phyloP scores from a whole-genome alignment of 92 coral and sea anemone genomes.

The Porites rus region DNA sequence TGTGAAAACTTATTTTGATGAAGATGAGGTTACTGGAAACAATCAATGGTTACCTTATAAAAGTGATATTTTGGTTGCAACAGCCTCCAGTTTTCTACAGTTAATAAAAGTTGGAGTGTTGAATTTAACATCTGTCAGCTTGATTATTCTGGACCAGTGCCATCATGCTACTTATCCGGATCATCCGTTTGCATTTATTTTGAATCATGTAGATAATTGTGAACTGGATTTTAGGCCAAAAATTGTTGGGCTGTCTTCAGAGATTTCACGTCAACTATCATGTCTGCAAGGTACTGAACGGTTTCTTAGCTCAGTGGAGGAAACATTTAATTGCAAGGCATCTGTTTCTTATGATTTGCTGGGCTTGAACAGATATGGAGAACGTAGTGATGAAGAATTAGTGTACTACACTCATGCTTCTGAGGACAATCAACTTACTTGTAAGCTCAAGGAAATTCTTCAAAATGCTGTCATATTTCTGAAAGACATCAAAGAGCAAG shows the following conservation, averaged over 20 bases:
- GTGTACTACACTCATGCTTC: conserved; percentile 31
- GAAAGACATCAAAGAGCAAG: conserved; percentile 4
- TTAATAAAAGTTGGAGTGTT: conserved; percentile 31
- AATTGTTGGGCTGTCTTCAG: conserved; percentile 69
- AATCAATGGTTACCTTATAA: neutral
- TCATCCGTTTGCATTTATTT: conserved; percentile 15
- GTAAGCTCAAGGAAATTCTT: conserved; percentile 30
- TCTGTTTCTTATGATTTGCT: conserved; percentile 80
- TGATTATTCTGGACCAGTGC: conserved; percentile 60
- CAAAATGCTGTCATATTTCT: conserved; percentile 49
- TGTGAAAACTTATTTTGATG: conserved; percentile 29
- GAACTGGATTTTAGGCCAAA: conserved; percentile 34
- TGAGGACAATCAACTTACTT: conserved; percentile 20
- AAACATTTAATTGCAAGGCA: conserved; percentile 57
- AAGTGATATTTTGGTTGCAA: conserved; percentile 28
- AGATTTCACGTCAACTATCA: conserved; percentile 40
- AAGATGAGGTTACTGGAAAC: neutral
- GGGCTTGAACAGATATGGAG: conserved; percentile 87
- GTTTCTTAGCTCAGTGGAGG: conserved; percentile 51
- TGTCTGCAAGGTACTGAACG: conserved; percentile 46
- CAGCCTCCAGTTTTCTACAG: conserved; percentile 18
- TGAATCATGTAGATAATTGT: conserved; percentile 4
- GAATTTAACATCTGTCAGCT: conserved; percentile 18
- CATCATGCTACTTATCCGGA: conserved; percentile 16
- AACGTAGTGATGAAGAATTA: conserved; percentile 56